Evolutionary conservation across 1,140 invertebrate genomes (phyloP), one percentile per base, ranked within the genome.

Genomic region (Tetragnatha versicolor): DNA sequence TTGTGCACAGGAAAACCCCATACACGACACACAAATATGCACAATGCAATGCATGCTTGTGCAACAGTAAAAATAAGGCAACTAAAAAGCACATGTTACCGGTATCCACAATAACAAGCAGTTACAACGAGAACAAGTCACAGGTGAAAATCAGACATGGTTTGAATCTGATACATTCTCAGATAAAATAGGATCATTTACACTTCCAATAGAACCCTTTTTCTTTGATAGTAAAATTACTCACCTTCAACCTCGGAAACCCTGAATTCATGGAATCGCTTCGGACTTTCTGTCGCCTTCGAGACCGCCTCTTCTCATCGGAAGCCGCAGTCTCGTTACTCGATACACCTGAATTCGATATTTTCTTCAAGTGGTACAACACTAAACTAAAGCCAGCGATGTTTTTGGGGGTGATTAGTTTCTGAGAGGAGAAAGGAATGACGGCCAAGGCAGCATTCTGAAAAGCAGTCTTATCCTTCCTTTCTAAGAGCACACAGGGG

Each of bases 401-500:
- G 35, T 49, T 73, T 29, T 61, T 61, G 20, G 29, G 14, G 10
- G 70, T 73, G 14, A 73, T 25, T 33, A 58, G 60, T 35, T 72
- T 60, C 22, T 49, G 37, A 75, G 49, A 47, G n/a, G 69, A 58
- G 9, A 49, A 1, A 12, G 79, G 69, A 22, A 58, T 22, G 27
- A 80, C 70, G 27, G 79, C 69, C 60, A 80, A 60, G 35, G 60
- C 60, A 29, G 35, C 29, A 37, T 75, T 75, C 20, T 73, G 69
- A 22, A 60, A 68, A 42, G 58, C 6, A 29, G n/a, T 27, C 22
- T 33, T n/a, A n/a, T 45, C 39, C 14, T 79, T 61, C 6, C 53
- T 31, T 55, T 60, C 47, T 12, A 80, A 53, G 20, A 80, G 51
- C 2, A 75, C 79, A 75, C 70, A 75, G 29, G 79, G 79, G n/a